phyloP scores from a whole-genome alignment of 2,113 vertebrate species.

The Atherinomorus stipes region DNA sequence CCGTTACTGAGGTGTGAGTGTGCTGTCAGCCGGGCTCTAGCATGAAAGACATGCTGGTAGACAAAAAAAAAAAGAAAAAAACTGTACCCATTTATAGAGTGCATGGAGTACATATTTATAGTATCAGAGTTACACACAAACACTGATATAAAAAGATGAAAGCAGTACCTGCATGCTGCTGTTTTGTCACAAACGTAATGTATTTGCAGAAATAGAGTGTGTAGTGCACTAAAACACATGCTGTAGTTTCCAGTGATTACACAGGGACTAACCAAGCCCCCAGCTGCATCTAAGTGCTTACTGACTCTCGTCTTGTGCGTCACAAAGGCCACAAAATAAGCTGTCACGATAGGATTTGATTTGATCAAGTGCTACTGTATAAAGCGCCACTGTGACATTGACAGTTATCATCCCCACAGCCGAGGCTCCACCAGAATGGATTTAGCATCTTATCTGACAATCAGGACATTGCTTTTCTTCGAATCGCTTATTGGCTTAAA shows the following conservation, averaged over 20 bases:
- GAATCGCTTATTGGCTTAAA: slow-evolving; percentile 73
- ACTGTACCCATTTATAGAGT: too few relatives aligned
- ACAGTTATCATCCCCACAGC: slow-evolving; percentile 58
- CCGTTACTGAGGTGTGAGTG: slow-evolving; percentile 12
- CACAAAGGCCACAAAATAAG: slow-evolving; percentile 47
- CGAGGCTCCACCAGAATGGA: slow-evolving; percentile 47
- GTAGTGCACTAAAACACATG: not conserved
- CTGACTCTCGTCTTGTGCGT: slow-evolving; percentile 17
- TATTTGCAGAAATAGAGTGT: not conserved
- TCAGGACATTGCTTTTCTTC: slow-evolving; percentile 71
- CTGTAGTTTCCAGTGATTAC: not conserved
- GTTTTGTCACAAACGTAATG: not conserved
- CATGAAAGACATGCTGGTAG: not conserved
- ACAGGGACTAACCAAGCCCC: not conserved
- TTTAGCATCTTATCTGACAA: slow-evolving; percentile 75
- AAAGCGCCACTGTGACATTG: slow-evolving; percentile 60
- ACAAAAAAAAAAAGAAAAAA: not conserved
- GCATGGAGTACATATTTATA: not conserved
- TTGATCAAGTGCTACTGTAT: slow-evolving; percentile 45
- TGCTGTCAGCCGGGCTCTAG: slow-evolving; percentile 13
- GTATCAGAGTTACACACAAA: not conserved
- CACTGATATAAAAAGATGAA: not conserved
- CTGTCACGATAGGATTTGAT: slow-evolving; percentile 63
- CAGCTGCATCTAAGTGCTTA: slow-evolving; percentile 26
- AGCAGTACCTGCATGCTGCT: not conserved